phyloP scores from a whole-genome alignment of 2,797 vertebrate genomes.

The Channallabes apus region DNA sequence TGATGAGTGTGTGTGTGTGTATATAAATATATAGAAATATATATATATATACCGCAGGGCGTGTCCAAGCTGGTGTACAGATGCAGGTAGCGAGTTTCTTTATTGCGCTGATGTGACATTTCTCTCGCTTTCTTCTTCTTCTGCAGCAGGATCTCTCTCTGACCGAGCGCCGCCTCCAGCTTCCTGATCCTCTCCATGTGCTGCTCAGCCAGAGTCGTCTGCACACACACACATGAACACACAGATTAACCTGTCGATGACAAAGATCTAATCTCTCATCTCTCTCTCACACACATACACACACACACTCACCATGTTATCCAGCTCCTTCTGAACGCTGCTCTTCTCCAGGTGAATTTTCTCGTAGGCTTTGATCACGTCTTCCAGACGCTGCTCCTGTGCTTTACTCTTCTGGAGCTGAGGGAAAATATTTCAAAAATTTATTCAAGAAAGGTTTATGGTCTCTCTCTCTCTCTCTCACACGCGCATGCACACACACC shows the following conservation, averaged over 20 bases:
- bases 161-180: constrained; percentile 80
- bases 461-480: neutral
- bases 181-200: constrained; percentile 81
- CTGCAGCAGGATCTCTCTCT: constrained; percentile 74
- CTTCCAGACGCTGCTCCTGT: constrained; percentile 83
- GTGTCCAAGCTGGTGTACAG: constrained; percentile 72
- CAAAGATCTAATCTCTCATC: neutral
- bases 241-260: neutral
- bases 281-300: constrained; percentile 22
- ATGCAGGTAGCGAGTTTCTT: constrained; percentile 73
- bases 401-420: constrained; percentile 87
- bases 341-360: constrained; percentile 87
- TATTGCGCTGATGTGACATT: constrained; percentile 53
- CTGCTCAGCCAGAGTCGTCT: constrained; percentile 85
- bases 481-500: constrained; percentile 59
- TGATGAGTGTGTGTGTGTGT: neutral
- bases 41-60: constrained; percentile 66
- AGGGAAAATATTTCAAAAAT: neutral
- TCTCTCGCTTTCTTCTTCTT: constrained; percentile 69
- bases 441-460: neutral
- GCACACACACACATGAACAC: constrained; percentile 42
- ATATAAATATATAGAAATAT: too few species aligned
- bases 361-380: constrained; percentile 89
- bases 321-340: constrained; percentile 83
- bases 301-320: constrained; percentile 79